These are phyloP conservation scores for Holocentrus rufus DNA, from an alignment of 2,797 vertebrate genomes.

Conservation along the genomic window DNA sequence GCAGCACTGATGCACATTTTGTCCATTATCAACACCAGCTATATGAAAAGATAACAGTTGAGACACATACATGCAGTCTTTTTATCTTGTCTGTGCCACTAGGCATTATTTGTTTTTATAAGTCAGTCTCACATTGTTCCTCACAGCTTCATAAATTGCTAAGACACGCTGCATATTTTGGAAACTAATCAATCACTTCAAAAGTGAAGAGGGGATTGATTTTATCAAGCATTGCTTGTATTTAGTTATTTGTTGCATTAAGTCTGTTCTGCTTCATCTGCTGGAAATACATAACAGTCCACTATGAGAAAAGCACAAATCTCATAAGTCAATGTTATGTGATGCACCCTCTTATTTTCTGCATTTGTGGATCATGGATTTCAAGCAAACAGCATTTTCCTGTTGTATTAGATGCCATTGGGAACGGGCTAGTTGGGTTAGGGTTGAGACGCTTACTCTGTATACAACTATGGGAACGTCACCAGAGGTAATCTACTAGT, in stretches of 20 bases:
- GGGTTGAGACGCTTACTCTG: no score
- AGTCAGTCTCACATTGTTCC: not conserved
- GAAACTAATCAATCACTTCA: not conserved
- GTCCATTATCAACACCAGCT: not conserved
- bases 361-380: constrained; percentile 1
- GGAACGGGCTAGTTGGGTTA: not conserved
- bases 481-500: not conserved
- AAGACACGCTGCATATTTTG: not conserved
- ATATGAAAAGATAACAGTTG: not conserved
- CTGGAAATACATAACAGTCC: not conserved
- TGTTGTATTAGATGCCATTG: not conserved
- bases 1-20: no score
- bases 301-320: constrained; percentile 14
- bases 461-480: constrained; percentile 23
- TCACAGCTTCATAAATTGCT: not conserved
- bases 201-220: not conserved
- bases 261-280: not conserved
- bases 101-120: not conserved
- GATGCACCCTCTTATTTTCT: not conserved
- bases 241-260: no score
- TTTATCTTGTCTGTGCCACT: not conserved
- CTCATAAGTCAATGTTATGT: not conserved
- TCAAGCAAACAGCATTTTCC: constrained; percentile 8
- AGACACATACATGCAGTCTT: not conserved
- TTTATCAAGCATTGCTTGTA: no score